Evolutionary conservation across 2,888 invertebrate genomes (phyloP).

Genomic region (Tetragonisca angustula): DNA sequence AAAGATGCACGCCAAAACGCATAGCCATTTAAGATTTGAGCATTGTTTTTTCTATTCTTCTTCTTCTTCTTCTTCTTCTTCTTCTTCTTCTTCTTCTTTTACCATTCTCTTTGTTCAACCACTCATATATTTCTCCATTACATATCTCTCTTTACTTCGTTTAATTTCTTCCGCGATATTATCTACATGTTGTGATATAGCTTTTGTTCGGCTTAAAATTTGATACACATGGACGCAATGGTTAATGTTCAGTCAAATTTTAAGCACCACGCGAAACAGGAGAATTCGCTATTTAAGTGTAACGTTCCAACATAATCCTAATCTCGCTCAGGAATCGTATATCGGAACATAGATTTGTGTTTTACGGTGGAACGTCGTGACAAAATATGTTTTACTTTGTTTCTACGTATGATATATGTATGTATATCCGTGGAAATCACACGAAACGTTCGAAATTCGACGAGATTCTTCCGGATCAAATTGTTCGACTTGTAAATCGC

Average conservation of each 20-base stretch:
- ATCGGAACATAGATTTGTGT: not conserved
- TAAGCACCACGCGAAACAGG: slow-evolving; percentile 34
- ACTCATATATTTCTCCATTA: slow-evolving; percentile 2
- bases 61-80: not conserved
- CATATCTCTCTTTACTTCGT: not conserved
- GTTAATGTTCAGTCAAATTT: slow-evolving; percentile 42
- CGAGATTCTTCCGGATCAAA: not conserved
- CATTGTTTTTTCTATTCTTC: slow-evolving; percentile 25
- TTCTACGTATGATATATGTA: no score
- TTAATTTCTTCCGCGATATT: not conserved
- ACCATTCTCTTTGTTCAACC: slow-evolving; percentile 7
- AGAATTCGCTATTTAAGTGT: not conserved
- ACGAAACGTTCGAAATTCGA: slow-evolving; percentile 14
- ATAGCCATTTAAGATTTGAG: slow-evolving; percentile 55
- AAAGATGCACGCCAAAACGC: slow-evolving; percentile 32
- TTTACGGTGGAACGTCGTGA: slow-evolving; percentile 6
- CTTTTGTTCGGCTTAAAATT: slow-evolving; percentile 27
- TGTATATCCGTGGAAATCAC: not conserved
- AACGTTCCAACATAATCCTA: not conserved
- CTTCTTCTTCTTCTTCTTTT: not conserved
- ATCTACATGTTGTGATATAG: slow-evolving; percentile 5
- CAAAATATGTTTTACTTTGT: not conserved
- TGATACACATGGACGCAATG: slow-evolving; percentile 40
- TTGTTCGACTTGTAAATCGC: slow-evolving; percentile 7
- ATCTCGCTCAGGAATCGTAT: not conserved